Percentiles rank a stretch among this genome's conserved stretches.
These are phyloP conservation scores for Kryphioiulus occultus DNA, from an alignment of 2,888 invertebrate genomes.

Conservation along the genomic window DNA sequence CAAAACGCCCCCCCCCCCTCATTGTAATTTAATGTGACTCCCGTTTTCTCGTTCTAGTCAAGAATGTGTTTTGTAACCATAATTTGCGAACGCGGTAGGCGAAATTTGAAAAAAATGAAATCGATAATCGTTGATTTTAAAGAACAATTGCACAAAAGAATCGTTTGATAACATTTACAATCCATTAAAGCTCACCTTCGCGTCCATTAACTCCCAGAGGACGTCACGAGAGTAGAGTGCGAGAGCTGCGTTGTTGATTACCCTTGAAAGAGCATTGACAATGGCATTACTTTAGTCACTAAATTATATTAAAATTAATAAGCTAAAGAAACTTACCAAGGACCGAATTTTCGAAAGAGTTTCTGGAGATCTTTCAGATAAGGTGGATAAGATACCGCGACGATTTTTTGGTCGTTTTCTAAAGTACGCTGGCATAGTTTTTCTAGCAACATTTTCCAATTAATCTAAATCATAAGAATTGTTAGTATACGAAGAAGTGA, in stretches of 20 bases:
- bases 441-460: conserved; percentile 46
- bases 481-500: no score
- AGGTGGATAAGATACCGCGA: conserved; percentile 60
- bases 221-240: conserved; percentile 65
- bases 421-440: conserved; percentile 48
- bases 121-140: no score
- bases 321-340: conserved; percentile 55
- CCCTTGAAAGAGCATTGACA: conserved; percentile 58
- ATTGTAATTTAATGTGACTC: no score
- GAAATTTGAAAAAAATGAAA: no score
- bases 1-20: no score
- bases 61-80: no score
- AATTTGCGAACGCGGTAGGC: no score
- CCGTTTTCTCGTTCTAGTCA: no score
- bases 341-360: conserved; percentile 56
- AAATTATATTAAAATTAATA: no score
- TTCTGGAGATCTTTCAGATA: conserved; percentile 59
- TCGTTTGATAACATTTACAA: no score
- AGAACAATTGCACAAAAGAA: no score
- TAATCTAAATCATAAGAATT: conserved; percentile 13
- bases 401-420: conserved; percentile 55
- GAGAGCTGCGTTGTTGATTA: conserved; percentile 66
- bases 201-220: conserved; percentile 64
- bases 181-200: conserved; percentile 61
- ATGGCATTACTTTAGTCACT: conserved; percentile 40